Conservation (phyloP, 2,797 vertebrate species). For the Coregonus suidteri region DNA sequence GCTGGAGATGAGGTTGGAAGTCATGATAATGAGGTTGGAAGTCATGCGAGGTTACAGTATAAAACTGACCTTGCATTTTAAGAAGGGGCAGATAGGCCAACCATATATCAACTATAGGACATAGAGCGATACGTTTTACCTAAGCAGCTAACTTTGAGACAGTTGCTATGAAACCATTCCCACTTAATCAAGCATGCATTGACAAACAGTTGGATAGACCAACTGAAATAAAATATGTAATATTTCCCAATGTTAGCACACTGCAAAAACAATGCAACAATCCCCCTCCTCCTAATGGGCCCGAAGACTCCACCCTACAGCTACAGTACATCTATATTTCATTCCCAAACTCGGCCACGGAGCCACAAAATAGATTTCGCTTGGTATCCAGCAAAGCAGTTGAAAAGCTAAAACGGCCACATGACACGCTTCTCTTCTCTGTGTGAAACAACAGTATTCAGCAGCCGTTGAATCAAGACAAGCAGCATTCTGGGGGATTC, state of each 20-base stretch:
- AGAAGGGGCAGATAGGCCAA: not conserved
- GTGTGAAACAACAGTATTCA: constrained; percentile 27
- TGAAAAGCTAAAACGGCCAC: constrained; percentile 25
- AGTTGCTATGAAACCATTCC: constrained; percentile 2
- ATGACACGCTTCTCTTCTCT: constrained; percentile 9
- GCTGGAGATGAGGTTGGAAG: not conserved
- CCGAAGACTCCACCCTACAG: not conserved
- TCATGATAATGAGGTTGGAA: not conserved
- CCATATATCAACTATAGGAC: not conserved
- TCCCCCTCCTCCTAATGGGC: not conserved
- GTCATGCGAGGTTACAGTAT: not conserved
- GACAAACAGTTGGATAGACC: not conserved
- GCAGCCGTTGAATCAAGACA: constrained; percentile 32
- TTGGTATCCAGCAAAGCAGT: not conserved
- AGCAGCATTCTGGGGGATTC: constrained; percentile 11
- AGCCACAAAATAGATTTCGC: constrained; percentile 4
- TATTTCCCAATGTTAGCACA: not conserved
- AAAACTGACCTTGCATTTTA: constrained; percentile 11
- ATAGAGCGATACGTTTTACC: not conserved
- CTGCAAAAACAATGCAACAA: not conserved
- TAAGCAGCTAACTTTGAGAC: not conserved
- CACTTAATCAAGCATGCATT: not conserved
- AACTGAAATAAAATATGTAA: not conserved
- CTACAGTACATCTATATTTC: not conserved
- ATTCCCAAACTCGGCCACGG: constrained; percentile 14